Percentiles rank a stretch among this genome's conserved stretches.
Evolutionary conservation across 2,888 invertebrate species (phyloP).

Genomic region (Antheraea assamensis): DNA sequence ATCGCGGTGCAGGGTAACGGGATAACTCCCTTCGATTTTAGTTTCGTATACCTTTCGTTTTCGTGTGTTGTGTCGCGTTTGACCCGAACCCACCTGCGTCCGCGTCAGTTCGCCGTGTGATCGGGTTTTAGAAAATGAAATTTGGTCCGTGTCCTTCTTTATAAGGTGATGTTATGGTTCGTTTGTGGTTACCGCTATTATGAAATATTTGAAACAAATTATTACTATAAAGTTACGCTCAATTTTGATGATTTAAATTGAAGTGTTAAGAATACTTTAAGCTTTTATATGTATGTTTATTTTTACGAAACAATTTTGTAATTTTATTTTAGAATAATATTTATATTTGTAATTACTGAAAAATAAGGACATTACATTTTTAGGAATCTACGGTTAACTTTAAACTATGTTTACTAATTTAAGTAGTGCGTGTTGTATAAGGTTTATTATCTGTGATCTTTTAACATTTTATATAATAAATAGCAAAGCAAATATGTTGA

Average conservation of each 20-base stretch:
- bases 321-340: too few relatives aligned
- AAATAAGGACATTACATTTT: too few relatives aligned
- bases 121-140: conserved; percentile 82
- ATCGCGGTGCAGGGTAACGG: conserved; percentile 74
- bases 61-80: conserved; percentile 71
- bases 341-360: too few relatives aligned
- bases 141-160: conserved; percentile 73
- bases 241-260: neutral
- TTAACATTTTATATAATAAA: too few relatives aligned
- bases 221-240: neutral
- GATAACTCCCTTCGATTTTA: conserved; percentile 78
- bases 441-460: too few relatives aligned
- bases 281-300: too few relatives aligned
- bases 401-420: too few relatives aligned
- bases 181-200: conserved; percentile 32
- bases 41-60: conserved; percentile 76
- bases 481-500: too few relatives aligned
- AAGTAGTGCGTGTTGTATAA: too few relatives aligned
- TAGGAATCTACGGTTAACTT: too few relatives aligned
- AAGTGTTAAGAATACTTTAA: too few relatives aligned
- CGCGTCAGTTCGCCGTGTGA: conserved; percentile 65
- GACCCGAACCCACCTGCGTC: conserved; percentile 61
- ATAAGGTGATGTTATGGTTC: conserved; percentile 54
- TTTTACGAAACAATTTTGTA: too few relatives aligned
- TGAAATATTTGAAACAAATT: neutral